These are phyloP conservation scores for Meteorus cinctellus DNA, from an alignment of 2,888 invertebrate species.

Conservation along the genomic window DNA sequence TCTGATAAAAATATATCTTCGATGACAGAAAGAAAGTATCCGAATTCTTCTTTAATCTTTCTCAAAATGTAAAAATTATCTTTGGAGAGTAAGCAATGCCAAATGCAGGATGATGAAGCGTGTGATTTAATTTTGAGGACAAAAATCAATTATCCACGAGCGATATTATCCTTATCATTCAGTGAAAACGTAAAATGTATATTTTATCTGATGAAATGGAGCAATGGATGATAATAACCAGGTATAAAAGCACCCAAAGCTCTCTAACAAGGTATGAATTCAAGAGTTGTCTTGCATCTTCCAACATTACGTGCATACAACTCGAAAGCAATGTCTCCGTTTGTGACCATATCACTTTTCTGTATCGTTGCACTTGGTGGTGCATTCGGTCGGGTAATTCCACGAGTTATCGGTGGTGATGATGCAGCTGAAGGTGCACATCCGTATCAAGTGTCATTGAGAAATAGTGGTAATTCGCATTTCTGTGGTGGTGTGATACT, in stretches of 20 bases:
- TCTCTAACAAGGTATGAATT: not conserved
- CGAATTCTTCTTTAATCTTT: no score
- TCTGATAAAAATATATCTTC: no score
- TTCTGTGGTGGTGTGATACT: conserved; percentile 49
- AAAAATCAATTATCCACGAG: conserved; percentile 28
- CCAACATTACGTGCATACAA: not conserved
- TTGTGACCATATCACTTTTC: not conserved
- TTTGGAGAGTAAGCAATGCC: no score
- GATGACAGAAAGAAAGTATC: no score
- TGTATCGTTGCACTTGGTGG: not conserved
- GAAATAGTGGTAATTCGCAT: not conserved
- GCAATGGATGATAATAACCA: not conserved
- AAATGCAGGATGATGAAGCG: no score
- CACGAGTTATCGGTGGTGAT: conserved; percentile 42
- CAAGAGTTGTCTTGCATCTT: not conserved
- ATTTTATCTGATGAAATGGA: conserved; percentile 10
- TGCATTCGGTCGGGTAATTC: conserved; percentile 29
- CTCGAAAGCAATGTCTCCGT: conserved; percentile 4
- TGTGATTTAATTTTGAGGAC: conserved; percentile 1
- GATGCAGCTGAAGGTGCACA: conserved; percentile 46
- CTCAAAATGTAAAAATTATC: no score
- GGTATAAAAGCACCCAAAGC: not conserved
- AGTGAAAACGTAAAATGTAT: not conserved
- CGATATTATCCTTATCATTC: not conserved
- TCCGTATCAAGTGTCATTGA: conserved; percentile 45